Evolutionary conservation across 2,797 vertebrate genomes (phyloP).

Genomic region (Ciconia nigra): DNA sequence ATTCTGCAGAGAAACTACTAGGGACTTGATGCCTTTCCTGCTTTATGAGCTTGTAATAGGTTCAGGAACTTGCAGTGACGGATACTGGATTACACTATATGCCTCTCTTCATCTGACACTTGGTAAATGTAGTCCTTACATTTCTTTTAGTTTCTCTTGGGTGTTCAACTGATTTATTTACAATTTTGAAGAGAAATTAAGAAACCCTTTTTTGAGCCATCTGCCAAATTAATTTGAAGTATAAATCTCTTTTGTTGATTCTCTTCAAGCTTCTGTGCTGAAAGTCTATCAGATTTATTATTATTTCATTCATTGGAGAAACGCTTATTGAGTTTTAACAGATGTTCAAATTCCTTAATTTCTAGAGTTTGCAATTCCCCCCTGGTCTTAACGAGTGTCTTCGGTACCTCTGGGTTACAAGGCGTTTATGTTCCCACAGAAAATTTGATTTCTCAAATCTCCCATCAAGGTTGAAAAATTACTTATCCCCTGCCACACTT

Average conservation of each 20-base stretch:
- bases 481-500: neutral
- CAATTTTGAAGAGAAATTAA: constrained; percentile 35
- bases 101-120: neutral
- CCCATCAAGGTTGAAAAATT: constrained; percentile 16
- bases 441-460: constrained; percentile 15
- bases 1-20: neutral
- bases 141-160: neutral
- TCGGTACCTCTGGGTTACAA: constrained; percentile 11
- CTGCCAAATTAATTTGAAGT: constrained; percentile 53
- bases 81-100: neutral
- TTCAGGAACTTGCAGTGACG: neutral
- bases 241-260: constrained; percentile 32
- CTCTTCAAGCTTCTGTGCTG: neutral
- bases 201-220: neutral
- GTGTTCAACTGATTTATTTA: neutral
- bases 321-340: constrained; percentile 45
- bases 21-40: neutral
- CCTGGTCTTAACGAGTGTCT: constrained; percentile 8
- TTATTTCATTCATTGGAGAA: constrained; percentile 38
- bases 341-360: constrained; percentile 35
- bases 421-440: neutral
- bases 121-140: neutral
- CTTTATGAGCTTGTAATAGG: neutral
- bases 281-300: constrained; percentile 38
- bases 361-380: constrained; percentile 24